These are phyloP conservation scores for Megalonaias nervosa DNA, from an alignment of 1,140 invertebrate genomes.

Conservation along the genomic window DNA sequence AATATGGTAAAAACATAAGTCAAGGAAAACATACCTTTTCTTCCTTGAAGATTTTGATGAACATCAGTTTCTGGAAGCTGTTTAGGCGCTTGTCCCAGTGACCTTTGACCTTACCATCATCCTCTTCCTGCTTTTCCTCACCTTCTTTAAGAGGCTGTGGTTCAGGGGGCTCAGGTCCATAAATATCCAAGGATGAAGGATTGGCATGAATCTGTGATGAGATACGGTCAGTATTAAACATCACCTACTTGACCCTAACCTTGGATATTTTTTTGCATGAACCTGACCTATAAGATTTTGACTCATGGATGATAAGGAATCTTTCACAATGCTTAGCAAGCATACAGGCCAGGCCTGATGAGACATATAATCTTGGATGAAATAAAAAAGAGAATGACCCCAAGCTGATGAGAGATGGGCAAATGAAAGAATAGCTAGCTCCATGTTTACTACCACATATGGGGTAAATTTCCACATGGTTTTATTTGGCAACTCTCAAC, in stretches of 20 bases:
- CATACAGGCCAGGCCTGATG: too few species aligned
- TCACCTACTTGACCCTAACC: not conserved
- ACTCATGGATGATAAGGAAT: not conserved
- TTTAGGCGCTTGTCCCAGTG: conserved; percentile 67
- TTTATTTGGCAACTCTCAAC: too few species aligned
- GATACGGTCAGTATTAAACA: not conserved
- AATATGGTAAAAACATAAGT: too few species aligned
- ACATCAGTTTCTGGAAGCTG: conserved; percentile 71
- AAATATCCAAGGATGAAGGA: conserved; percentile 53
- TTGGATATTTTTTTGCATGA: not conserved
- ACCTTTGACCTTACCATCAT: conserved; percentile 56
- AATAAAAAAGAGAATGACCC: too few species aligned
- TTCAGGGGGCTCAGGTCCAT: conserved; percentile 58
- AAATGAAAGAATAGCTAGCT: too few species aligned
- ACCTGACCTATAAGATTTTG: not conserved
- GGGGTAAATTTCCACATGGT: too few species aligned
- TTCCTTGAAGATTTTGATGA: conserved; percentile 69
- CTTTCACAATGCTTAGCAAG: too few species aligned
- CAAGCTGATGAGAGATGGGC: too few species aligned
- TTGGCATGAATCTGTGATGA: conserved; percentile 58
- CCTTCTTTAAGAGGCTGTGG: conserved; percentile 43
- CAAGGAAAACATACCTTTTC: conserved; percentile 55
- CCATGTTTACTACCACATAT: too few species aligned
- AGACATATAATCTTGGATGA: too few species aligned
- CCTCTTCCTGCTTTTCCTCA: conserved; percentile 29